These are phyloP conservation scores for Elegia similella DNA, from an alignment of 2,888 invertebrate species.

Conservation along the genomic window DNA sequence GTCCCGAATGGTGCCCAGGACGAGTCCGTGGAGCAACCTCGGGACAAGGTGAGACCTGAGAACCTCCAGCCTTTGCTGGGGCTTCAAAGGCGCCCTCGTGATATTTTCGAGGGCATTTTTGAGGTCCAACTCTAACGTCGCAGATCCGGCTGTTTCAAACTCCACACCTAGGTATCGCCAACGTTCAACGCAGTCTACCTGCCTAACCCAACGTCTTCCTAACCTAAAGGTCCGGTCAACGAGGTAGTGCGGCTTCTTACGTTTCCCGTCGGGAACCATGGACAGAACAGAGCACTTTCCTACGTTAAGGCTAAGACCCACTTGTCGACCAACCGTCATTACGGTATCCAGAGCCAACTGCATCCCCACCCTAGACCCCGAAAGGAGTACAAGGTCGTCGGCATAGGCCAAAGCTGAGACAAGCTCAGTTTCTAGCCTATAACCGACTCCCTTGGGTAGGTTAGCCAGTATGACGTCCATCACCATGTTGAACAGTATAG, in stretches of 20 bases:
- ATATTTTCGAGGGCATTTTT: no score
- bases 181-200: no score
- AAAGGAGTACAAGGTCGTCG: not conserved
- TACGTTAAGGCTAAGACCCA: not conserved
- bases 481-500: not conserved
- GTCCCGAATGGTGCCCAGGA: no score
- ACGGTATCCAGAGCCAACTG: not conserved
- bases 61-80: no score
- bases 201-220: conserved; percentile 22
- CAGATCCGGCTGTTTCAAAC: not conserved
- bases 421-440: not conserved
- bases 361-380: not conserved
- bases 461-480: conserved; percentile 30
- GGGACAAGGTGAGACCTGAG: no score
- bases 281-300: no score
- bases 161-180: no score
- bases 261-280: conserved; percentile 25
- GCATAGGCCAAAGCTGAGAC: not conserved
- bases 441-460: not conserved
- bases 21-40: no score
- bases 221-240: not conserved
- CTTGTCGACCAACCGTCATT: not conserved
- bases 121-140: no score
- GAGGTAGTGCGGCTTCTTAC: conserved; percentile 29
- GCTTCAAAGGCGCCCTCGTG: no score